Base-by-base conservation (phyloP, 2,888 invertebrate genomes). In the Halictus ligatus region DNA sequence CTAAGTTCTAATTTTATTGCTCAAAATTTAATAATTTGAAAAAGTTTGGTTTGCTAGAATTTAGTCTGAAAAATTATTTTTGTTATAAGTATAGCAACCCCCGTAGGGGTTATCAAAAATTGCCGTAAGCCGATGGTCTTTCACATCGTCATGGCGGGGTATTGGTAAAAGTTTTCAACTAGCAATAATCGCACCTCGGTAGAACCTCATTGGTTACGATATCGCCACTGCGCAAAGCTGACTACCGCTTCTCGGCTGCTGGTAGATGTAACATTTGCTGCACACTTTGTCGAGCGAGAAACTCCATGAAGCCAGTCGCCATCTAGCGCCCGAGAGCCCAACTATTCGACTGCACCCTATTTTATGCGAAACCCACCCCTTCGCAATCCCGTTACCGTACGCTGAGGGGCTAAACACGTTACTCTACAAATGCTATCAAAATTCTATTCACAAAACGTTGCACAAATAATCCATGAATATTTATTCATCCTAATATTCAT, bases 121-220 rank as follows among this genome's bases (percentile, higher is more conserved):
- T 98, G 97, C 97, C 97, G 96, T 97, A 96, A 97, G 97, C 96
- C 97, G 97, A 97, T 97, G 97, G 96, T 97, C 97, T 98, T 98
- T 97, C 97, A 98, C 97, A 97, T 97, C 97, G 97, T 96, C 97
- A 96, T 96, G 97, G 97, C 97, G 97, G 97, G 97, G 97, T 98
- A 98, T 98, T 98, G 98, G 98, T 97, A 97, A 97, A 97, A 98
- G 97, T 98, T 98, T 98, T 98, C 97, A 98, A 98, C 97, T 98
- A 98, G 98, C 98, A 98, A 98, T 97, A 97, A 97, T 97, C 97
- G 97, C 97, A 97, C 97, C 97, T 97, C 97, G 97, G 97, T 97
- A 97, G 96, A 96, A 97, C 98, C 97, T 98, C 98, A 98, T 97
- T 96, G 98, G 97, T 98, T 98, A 98, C 97, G 97, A 98, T 98